Percentiles rank a stretch among this genome's conserved stretches.
Evolutionary conservation across 2,113 vertebrate species (phyloP).

Genomic region (Nicator chloris): DNA sequence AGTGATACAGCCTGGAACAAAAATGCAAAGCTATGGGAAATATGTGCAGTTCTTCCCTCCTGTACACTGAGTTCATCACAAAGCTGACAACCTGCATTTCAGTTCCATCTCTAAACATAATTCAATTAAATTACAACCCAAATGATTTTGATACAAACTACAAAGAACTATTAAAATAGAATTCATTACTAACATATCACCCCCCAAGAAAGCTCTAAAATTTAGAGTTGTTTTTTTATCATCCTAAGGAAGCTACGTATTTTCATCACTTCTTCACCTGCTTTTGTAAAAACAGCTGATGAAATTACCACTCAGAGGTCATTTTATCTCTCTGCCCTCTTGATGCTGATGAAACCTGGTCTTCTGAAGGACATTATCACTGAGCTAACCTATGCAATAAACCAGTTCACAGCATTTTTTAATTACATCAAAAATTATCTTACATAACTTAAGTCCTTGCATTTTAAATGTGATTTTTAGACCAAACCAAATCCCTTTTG

Average conservation of each 20-base stretch:
- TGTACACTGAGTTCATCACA: not conserved
- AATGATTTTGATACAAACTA: not conserved
- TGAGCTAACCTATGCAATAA: not conserved
- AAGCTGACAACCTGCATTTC: not conserved
- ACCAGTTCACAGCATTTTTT: not conserved
- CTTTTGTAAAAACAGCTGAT: not conserved
- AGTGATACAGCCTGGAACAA: not conserved
- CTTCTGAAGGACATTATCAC: not conserved
- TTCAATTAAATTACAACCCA: not conserved
- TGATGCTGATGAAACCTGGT: not conserved
- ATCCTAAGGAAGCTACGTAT: not conserved
- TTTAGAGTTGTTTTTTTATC: not conserved
- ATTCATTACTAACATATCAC: not conserved
- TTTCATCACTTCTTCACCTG: not conserved
- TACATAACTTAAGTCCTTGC: not conserved
- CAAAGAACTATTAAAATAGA: not conserved
- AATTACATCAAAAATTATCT: not conserved
- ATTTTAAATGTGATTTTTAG: not conserved
- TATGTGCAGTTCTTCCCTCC: not conserved
- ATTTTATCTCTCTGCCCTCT: not conserved
- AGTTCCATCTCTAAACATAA: not conserved
- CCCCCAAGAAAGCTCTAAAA: not conserved
- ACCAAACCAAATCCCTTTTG: not conserved
- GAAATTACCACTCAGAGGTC: not conserved
- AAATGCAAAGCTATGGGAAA: conserved; percentile 9